phyloP scores from a whole-genome alignment of 2,888 invertebrate species.

The Lamellibrachia satsuma region DNA sequence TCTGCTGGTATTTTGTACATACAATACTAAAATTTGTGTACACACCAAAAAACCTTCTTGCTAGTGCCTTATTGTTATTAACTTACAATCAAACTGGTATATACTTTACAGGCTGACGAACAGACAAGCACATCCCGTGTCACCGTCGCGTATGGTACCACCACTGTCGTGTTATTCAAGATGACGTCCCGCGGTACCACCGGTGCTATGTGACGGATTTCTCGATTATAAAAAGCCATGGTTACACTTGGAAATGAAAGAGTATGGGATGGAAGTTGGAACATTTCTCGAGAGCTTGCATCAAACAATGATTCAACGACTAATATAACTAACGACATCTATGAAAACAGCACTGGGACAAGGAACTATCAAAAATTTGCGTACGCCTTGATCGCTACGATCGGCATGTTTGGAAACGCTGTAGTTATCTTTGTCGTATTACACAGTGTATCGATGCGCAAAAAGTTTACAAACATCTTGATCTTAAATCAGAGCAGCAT shows the following conservation, averaged over 20 bases:
- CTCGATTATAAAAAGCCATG: too few relatives aligned
- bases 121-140: too few relatives aligned
- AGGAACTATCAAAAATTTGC: background rate
- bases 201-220: too few relatives aligned
- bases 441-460: slow-evolving; percentile 28
- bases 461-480: slow-evolving; percentile 33
- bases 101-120: too few relatives aligned
- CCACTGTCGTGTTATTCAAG: too few relatives aligned
- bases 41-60: too few relatives aligned
- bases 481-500: slow-evolving; percentile 37
- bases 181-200: too few relatives aligned
- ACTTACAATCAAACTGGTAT: too few relatives aligned
- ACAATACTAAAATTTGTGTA: too few relatives aligned
- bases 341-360: background rate
- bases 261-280: background rate
- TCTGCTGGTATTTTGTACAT: too few relatives aligned
- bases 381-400: slow-evolving; percentile 22
- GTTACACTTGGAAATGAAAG: background rate
- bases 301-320: background rate
- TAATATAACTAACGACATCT: background rate
- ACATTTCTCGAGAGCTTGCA: background rate
- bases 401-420: slow-evolving; percentile 35
- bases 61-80: too few relatives aligned
- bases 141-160: too few relatives aligned
- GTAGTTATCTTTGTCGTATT: slow-evolving; percentile 34